A percentile compares a stretch with the other conserved stretches of the same genome.
These are phyloP conservation scores for Adela reaumurella DNA, from an alignment of 2,888 invertebrate genomes.

Conservation along the genomic window DNA sequence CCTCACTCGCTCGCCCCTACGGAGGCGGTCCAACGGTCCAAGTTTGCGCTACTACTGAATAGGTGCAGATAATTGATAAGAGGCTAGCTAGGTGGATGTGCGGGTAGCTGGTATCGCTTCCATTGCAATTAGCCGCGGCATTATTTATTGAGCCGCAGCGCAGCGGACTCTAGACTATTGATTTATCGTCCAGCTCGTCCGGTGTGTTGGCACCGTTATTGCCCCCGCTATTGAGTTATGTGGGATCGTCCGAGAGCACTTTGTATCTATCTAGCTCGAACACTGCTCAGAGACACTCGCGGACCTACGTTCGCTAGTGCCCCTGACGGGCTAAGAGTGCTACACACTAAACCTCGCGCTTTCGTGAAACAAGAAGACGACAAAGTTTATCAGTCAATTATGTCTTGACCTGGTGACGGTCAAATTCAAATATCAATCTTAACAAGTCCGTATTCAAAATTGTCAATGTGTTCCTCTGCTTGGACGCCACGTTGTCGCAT, in stretches of 20 bases:
- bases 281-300: no score
- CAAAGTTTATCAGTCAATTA: no score
- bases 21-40: no score
- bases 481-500: no score
- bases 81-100: neutral
- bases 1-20: neutral
- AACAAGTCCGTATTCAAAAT: no score
- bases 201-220: slow-evolving; percentile 16
- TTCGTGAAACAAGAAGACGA: no score
- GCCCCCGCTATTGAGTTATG: slow-evolving; percentile 29
- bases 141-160: slow-evolving; percentile 26
- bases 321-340: no score
- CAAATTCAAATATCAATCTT: no score
- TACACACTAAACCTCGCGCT: no score
- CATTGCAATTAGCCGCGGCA: slow-evolving; percentile 30
- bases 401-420: no score
- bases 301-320: no score
- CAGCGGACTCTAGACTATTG: slow-evolving; percentile 27
- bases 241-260: slow-evolving; percentile 15
- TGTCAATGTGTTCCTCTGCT: no score
- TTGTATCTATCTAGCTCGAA: neutral
- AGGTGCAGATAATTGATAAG: slow-evolving; percentile 18
- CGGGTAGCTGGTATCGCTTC: slow-evolving; percentile 29
- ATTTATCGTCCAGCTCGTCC: slow-evolving; percentile 23
- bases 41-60: neutral